Evolutionary conservation across 2,888 invertebrate genomes (phyloP).

Genomic region (Resseliella maxima): DNA sequence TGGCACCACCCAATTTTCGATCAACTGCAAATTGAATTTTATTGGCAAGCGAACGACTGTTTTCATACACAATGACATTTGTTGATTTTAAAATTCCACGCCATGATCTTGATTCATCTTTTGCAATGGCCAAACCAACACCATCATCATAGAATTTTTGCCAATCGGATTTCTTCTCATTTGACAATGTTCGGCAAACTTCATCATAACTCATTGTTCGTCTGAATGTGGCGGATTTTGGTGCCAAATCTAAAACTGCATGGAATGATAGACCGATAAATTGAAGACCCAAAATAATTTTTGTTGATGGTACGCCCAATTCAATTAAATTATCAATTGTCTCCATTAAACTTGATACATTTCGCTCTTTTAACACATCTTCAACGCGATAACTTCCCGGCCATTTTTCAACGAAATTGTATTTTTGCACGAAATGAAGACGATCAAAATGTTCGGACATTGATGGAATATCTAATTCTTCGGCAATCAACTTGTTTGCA

Average conservation of each 20-base stretch:
- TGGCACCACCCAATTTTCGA: constrained; percentile 78
- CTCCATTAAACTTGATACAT: neutral
- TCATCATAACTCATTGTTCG: constrained; percentile 8
- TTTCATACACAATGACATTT: neutral
- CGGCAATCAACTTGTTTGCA: neutral
- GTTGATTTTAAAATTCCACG: neutral
- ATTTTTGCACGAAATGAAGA: neutral
- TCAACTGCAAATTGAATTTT: constrained; percentile 79
- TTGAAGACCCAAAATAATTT: neutral
- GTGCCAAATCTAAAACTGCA: neutral
- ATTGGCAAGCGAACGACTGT: constrained; percentile 73
- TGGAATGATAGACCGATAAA: neutral
- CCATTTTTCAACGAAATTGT: neutral
- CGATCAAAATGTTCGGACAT: neutral
- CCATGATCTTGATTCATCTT: neutral
- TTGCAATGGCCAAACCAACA: constrained; percentile 5
- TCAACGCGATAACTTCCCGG: neutral
- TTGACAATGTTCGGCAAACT: neutral
- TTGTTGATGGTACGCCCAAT: neutral
- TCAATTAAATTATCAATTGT: neutral
- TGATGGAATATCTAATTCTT: neutral
- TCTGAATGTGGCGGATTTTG: constrained; percentile 13
- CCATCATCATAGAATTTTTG: constrained; percentile 2
- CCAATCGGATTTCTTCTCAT: neutral
- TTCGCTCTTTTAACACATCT: neutral